Evolutionary conservation across 2,113 vertebrate species (phyloP).

Genomic region (Phalacrocorax pelagicus): DNA sequence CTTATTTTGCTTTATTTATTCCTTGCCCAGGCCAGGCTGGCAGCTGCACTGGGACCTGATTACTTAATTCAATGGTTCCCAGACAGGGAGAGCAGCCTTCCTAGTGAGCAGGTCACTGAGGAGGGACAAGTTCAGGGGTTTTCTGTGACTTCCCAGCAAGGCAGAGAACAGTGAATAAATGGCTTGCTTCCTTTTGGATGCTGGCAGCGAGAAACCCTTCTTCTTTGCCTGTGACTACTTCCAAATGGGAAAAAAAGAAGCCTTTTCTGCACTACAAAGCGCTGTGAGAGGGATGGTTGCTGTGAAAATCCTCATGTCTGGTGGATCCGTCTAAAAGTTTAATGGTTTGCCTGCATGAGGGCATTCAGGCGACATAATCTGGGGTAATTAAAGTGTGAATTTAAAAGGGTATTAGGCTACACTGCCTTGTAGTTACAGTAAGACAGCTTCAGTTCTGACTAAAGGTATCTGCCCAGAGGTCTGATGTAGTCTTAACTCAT

Average conservation of each 20-base stretch:
- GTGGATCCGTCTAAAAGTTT: neutral
- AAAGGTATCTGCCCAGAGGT: neutral
- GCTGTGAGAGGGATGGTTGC: neutral
- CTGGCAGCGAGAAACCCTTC: neutral
- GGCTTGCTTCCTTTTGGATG: neutral
- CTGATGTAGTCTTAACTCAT: neutral
- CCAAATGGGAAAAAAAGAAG: fast-evolving
- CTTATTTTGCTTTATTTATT: neutral
- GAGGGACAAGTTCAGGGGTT: neutral
- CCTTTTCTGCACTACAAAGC: neutral
- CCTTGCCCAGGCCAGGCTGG: neutral
- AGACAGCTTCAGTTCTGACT: neutral
- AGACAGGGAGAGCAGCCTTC: neutral
- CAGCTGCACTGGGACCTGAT: neutral
- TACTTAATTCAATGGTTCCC: neutral
- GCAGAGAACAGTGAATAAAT: neutral
- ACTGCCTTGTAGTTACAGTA: neutral
- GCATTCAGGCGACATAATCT: neutral
- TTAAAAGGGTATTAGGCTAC: neutral
- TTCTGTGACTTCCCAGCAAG: neutral
- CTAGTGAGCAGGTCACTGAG: neutral
- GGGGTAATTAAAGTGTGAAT: neutral
- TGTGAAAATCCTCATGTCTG: neutral
- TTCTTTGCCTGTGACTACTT: neutral
- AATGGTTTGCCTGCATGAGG: neutral